Evolutionary conservation across 2,797 vertebrate species (phyloP).

Genomic region (Galaxias olidus): DNA sequence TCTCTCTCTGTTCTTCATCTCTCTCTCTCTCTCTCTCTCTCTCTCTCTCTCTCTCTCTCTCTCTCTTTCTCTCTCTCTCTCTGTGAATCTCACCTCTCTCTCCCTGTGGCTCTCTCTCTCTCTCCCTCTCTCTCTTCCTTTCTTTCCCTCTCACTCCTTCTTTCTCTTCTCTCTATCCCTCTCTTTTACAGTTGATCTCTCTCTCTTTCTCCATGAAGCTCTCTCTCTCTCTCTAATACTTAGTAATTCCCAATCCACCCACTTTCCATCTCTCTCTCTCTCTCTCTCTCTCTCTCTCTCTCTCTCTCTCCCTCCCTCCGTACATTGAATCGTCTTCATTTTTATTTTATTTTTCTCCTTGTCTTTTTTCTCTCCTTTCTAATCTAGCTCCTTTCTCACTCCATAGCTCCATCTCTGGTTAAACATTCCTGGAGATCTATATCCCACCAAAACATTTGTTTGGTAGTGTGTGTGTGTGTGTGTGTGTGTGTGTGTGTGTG

Average conservation of each 20-base stretch:
- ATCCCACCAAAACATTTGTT: constrained; percentile 22
- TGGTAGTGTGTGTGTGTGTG: background rate
- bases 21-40: background rate
- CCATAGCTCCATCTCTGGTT: background rate
- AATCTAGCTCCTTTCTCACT: constrained; percentile 1
- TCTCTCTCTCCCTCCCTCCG: constrained; percentile 9
- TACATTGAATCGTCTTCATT: constrained; percentile 3
- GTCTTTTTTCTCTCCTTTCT: background rate
- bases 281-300: too few species aligned
- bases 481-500: constrained; percentile 9
- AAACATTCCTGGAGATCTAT: constrained; percentile 10
- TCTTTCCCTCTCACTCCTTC: background rate
- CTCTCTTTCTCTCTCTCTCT: background rate
- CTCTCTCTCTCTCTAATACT: background rate
- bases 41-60: constrained; percentile 3
- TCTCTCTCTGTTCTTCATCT: background rate
- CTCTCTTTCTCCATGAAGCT: constrained; percentile 29
- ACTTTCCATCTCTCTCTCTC: too few species aligned
- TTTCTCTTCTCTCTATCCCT: background rate
- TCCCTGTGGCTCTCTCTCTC: background rate
- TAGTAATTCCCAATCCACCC: background rate
- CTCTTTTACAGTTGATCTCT: constrained; percentile 2
- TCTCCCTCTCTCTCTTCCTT: background rate
- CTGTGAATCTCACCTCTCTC: too few species aligned
- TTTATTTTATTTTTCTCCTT: background rate